Evolutionary conservation across 2,797 vertebrate species (phyloP).

Genomic region (Silurus lanzhouensis): DNA sequence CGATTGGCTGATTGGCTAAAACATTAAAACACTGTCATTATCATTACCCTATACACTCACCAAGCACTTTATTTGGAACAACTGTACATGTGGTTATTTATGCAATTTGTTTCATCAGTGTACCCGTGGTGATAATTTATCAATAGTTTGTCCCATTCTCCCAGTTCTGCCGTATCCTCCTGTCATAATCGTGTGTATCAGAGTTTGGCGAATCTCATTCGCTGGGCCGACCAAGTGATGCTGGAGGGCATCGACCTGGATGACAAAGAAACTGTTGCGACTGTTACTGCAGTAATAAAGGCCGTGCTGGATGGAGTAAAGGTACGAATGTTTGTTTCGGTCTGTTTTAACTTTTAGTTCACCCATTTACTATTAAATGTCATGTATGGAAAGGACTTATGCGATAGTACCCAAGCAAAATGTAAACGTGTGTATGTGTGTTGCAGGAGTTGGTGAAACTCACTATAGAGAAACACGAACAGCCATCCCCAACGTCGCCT

Average conservation of each 20-base stretch:
- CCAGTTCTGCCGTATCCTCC: constrained; percentile 91
- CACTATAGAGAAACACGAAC: constrained; percentile 95
- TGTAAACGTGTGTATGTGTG: constrained; percentile 41
- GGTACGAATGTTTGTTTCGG: constrained; percentile 68
- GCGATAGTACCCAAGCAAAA: neutral
- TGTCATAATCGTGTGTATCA: constrained; percentile 96
- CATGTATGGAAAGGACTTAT: neutral
- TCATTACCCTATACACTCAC: no score
- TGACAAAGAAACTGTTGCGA: constrained; percentile 91
- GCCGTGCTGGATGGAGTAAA: constrained; percentile 97
- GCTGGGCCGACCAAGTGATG: constrained; percentile 98
- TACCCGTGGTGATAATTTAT: neutral
- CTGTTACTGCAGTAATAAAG: constrained; percentile 93
- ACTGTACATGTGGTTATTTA: neutral
- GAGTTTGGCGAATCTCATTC: constrained; percentile 95
- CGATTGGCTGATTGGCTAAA: neutral
- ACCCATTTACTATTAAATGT: neutral
- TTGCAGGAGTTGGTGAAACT: constrained; percentile 92
- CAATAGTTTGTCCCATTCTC: neutral
- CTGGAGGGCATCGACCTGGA: constrained; percentile 92
- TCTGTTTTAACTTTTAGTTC: neutral
- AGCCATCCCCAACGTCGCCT: constrained; percentile 89
- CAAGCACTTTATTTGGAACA: no score
- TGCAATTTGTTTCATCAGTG: neutral
- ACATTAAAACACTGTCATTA: no score